Conservation (phyloP, 2,113 vertebrate species). For the Pangasianodon gigas region DNA sequence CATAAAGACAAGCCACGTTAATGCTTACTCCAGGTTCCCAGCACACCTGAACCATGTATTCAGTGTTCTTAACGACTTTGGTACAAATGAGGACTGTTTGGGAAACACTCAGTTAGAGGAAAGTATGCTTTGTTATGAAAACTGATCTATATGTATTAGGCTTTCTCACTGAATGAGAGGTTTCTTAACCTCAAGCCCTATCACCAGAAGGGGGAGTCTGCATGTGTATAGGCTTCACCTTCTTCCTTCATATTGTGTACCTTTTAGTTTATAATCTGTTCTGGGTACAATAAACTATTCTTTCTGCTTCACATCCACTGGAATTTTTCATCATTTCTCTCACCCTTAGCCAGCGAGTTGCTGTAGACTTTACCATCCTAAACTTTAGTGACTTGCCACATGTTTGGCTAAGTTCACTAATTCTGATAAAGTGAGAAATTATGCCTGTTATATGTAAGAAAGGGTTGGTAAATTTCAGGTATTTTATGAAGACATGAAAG, state of each 20-base stretch:
- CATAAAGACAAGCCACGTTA: not conserved
- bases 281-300: conserved; percentile 94
- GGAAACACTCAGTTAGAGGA: conserved; percentile 27
- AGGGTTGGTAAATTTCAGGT: not conserved
- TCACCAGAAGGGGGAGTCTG: conserved; percentile 56
- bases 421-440: not conserved
- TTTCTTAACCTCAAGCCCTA: conserved; percentile 44
- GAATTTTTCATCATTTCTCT: conserved; percentile 50
- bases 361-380: conserved; percentile 48
- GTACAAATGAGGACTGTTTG: not conserved
- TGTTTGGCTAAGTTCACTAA: conserved; percentile 41
- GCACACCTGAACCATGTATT: not conserved
- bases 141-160: conserved; percentile 36
- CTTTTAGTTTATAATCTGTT: conserved; percentile 90
- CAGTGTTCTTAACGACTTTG: conserved; percentile 1
- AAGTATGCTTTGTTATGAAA: conserved; percentile 44
- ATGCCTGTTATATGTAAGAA: not conserved
- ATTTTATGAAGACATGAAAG: not conserved
- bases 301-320: conserved; percentile 70
- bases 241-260: conserved; percentile 72
- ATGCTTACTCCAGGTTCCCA: not conserved
- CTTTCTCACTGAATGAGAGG: conserved; percentile 40
- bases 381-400: conserved; percentile 57
- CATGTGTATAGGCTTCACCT: conserved; percentile 69
- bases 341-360: conserved; percentile 25